Evolutionary conservation across 64 coral and sea anemone genomes (phyloP).

Genomic region (Acropora tenuis): DNA sequence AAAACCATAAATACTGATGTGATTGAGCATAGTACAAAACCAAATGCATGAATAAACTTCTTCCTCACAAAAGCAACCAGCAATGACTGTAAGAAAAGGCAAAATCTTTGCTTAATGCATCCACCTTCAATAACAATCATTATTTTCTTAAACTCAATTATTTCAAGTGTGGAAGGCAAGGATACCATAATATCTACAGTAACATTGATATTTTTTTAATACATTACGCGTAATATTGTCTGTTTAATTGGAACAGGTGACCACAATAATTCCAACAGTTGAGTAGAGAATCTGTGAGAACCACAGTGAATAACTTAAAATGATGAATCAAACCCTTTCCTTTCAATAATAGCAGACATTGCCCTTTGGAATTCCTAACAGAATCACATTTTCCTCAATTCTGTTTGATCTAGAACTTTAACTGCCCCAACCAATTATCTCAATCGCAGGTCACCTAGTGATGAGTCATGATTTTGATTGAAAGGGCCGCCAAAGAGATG

Average conservation of each 20-base stretch:
- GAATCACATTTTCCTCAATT: not conserved
- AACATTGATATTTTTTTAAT: not conserved
- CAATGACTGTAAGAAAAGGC: too few relatives aligned
- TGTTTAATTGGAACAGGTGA: not conserved
- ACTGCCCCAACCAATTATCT: slow-evolving; percentile 31
- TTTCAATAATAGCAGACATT: not conserved
- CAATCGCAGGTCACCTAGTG: slow-evolving; percentile 76
- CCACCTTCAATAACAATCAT: not conserved
- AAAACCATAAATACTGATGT: slow-evolving; percentile 15
- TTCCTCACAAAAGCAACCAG: too few relatives aligned
- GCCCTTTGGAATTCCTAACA: not conserved
- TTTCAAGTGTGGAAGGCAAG: not conserved
- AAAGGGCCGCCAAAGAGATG: slow-evolving; percentile 83
- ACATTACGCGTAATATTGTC: not conserved
- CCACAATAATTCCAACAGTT: not conserved
- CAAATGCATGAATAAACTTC: too few relatives aligned
- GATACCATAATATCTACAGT: slow-evolving; percentile 12
- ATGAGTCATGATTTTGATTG: slow-evolving; percentile 81
- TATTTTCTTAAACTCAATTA: too few relatives aligned
- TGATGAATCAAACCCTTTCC: not conserved
- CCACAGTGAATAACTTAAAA: not conserved
- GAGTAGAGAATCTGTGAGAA: not conserved
- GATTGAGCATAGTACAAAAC: too few relatives aligned
- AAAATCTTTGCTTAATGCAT: not conserved
- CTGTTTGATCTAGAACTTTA: not conserved